phyloP scores from a whole-genome alignment of 2,113 vertebrate species.

The Malurus elegans region DNA sequence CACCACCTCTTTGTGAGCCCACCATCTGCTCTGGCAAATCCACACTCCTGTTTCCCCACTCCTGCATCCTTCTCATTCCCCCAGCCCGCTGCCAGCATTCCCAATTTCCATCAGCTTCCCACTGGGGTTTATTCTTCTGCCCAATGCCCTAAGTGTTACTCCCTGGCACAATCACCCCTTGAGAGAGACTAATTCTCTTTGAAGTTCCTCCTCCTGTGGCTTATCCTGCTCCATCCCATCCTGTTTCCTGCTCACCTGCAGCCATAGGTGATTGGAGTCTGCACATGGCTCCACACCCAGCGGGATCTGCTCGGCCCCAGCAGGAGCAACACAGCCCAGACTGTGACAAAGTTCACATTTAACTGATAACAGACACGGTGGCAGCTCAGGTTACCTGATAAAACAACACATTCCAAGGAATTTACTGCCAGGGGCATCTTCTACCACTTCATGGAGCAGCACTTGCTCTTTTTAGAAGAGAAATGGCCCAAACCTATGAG shows the following conservation, averaged over 20 bases:
- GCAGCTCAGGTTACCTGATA: background rate
- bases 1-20: slow-evolving; percentile 4
- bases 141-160: background rate
- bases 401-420: background rate
- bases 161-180: background rate
- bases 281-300: background rate
- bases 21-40: slow-evolving; percentile 11
- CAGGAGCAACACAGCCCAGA: background rate
- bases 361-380: background rate
- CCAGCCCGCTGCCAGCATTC: background rate
- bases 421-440: background rate
- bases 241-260: slow-evolving; percentile 11
- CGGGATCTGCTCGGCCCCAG: background rate
- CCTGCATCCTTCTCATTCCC: background rate
- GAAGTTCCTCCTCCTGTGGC: background rate
- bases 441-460: background rate
- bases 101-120: background rate
- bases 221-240: background rate
- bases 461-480: background rate
- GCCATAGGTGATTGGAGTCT: background rate
- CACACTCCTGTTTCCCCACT: background rate
- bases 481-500: fast-evolving
- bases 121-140: background rate
- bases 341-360: background rate
- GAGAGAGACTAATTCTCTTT: background rate